Percentiles rank a stretch among this genome's conserved stretches.
phyloP scores from a whole-genome alignment of 2,113 vertebrate species.

The Lepus timidus region DNA sequence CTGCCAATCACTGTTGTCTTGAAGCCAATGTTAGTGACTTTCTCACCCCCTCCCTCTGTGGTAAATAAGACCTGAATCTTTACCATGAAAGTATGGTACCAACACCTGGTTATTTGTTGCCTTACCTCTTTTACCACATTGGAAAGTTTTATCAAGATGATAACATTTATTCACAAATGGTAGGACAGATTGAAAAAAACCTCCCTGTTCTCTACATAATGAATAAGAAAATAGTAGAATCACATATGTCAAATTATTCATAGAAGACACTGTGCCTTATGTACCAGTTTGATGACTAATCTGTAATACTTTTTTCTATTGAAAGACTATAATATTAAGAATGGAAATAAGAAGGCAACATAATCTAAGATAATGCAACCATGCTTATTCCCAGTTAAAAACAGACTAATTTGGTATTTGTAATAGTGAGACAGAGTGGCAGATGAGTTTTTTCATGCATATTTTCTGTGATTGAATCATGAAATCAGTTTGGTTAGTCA shows the following conservation, averaged over 20 bases:
- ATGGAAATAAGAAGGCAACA: neutral
- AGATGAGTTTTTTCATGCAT: accelerated
- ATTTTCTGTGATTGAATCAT: neutral
- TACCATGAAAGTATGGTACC: neutral
- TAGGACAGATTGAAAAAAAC: constrained; percentile 45
- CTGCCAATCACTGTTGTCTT: neutral
- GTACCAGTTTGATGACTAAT: neutral
- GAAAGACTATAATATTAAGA: constrained; percentile 18
- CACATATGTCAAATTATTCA: constrained; percentile 42
- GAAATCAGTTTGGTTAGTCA: neutral
- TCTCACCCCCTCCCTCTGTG: neutral
- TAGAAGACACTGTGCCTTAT: neutral
- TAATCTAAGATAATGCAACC: neutral
- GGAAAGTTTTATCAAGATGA: constrained; percentile 1
- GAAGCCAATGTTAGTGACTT: neutral
- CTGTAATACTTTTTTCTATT: constrained; percentile 3
- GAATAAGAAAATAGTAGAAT: constrained; percentile 22
- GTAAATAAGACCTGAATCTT: neutral
- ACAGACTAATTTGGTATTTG: neutral
- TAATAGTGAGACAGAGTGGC: neutral
- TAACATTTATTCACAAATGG: constrained; percentile 57
- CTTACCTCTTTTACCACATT: neutral
- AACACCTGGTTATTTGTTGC: neutral
- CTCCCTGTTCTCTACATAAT: constrained; percentile 50
- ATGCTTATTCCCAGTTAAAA: neutral